phyloP scores from a whole-genome alignment of 2,888 invertebrate species.

The Parapristionchus giblindavisi region DNA sequence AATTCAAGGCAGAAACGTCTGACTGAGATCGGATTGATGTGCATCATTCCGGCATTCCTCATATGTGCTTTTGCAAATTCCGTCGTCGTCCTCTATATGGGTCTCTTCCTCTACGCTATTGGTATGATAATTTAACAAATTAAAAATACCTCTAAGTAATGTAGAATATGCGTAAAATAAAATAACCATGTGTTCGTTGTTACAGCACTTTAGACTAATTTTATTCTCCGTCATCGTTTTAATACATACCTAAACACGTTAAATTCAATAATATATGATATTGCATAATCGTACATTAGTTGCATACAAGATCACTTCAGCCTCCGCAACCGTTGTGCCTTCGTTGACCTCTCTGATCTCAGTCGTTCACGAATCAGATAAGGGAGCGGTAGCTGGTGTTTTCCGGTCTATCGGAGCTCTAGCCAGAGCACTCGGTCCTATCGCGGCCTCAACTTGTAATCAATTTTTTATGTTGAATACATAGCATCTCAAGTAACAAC shows the following conservation, averaged over 20 bases:
- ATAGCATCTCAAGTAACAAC: too few species aligned
- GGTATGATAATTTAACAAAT: conserved; percentile 82
- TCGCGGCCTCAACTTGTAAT: conserved; percentile 85
- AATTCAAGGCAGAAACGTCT: conserved; percentile 53
- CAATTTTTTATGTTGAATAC: conserved; percentile 40
- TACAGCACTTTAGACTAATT: too few species aligned
- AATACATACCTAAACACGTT: too few species aligned
- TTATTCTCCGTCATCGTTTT: too few species aligned
- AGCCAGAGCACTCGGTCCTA: conserved; percentile 89
- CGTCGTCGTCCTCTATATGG: conserved; percentile 79
- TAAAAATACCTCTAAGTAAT: too few species aligned
- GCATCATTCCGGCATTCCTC: conserved; percentile 87
- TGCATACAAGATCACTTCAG: too few species aligned
- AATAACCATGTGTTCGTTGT: too few species aligned
- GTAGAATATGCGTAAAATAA: too few species aligned
- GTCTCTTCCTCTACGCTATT: conserved; percentile 86
- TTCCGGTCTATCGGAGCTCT: conserved; percentile 92
- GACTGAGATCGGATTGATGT: conserved; percentile 77
- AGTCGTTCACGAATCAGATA: conserved; percentile 82
- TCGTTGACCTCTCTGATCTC: conserved; percentile 93
- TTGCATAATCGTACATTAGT: too few species aligned
- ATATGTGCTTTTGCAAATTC: conserved; percentile 81
- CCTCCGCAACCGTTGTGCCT: conserved; percentile 85
- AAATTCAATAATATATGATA: too few species aligned
- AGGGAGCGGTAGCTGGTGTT: conserved; percentile 91